Conservation (phyloP, 2,113 vertebrate species). For the Rhadina sibilatrix region DNA sequence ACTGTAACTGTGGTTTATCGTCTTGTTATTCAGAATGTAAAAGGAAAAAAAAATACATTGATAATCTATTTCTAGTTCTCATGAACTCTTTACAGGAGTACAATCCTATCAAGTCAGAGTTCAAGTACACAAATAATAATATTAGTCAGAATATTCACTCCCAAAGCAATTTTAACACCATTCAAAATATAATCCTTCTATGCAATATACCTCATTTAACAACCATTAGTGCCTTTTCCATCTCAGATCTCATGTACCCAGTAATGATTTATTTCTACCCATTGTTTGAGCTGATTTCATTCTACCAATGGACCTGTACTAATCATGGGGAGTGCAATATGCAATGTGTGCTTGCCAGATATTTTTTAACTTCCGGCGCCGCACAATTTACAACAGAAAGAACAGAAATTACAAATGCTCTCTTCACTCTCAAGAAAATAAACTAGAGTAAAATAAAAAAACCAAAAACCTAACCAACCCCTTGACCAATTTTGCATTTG, state of each 20-base stretch:
- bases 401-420: slow-evolving; percentile 36
- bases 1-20: neutral
- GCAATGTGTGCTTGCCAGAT: neutral
- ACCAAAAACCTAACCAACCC: neutral
- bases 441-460: neutral
- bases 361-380: neutral
- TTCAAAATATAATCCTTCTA: slow-evolving; percentile 65
- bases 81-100: slow-evolving; percentile 46
- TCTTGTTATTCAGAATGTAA: neutral
- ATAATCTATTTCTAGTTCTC: slow-evolving; percentile 16
- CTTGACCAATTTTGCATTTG: slow-evolving; percentile 11
- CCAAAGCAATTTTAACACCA: slow-evolving; percentile 62
- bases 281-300: slow-evolving; percentile 54
- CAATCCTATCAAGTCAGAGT: neutral
- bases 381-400: slow-evolving; percentile 11
- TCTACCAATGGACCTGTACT: slow-evolving; percentile 23
- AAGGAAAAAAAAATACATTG: neutral
- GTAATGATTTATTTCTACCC: slow-evolving; percentile 70
- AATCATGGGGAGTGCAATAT: slow-evolving; percentile 7
- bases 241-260: slow-evolving; percentile 50
- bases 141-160: slow-evolving; percentile 49
- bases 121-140: slow-evolving; percentile 51
- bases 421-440: neutral
- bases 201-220: slow-evolving; percentile 70
- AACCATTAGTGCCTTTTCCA: slow-evolving; percentile 64